Conservation (phyloP, 2,113 vertebrate species). For the Leiothrix lutea region DNA sequence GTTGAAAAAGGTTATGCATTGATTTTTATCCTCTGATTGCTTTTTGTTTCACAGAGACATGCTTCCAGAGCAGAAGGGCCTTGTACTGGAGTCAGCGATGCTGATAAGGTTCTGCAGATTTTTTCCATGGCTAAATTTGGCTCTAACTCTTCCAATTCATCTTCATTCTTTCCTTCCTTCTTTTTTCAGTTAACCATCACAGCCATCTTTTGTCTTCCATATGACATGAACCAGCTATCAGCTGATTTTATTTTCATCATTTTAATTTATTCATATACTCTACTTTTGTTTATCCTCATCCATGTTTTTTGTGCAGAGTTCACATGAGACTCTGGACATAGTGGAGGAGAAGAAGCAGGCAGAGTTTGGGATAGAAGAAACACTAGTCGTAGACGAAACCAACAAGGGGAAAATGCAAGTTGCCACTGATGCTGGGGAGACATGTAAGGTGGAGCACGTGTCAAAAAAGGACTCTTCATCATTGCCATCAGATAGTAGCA, state of each 20-base stretch:
- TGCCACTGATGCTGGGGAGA: constrained; percentile 72
- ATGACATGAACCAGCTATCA: constrained; percentile 72
- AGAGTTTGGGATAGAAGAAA: constrained; percentile 92
- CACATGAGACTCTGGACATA: constrained; percentile 86
- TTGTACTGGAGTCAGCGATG: constrained; percentile 84
- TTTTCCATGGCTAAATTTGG: constrained; percentile 66
- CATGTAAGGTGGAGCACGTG: constrained; percentile 70
- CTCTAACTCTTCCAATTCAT: constrained; percentile 56
- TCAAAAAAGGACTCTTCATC: constrained; percentile 74
- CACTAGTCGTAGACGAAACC: constrained; percentile 85
- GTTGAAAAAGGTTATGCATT: constrained; percentile 64
- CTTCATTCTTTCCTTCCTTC: constrained; percentile 57
- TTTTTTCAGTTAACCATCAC: constrained; percentile 73
- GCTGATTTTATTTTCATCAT: constrained; percentile 72
- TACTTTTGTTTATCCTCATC: constrained; percentile 73
- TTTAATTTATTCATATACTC: constrained; percentile 79
- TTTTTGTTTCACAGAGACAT: constrained; percentile 86
- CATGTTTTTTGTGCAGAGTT: constrained; percentile 84
- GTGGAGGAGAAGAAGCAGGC: constrained; percentile 86
- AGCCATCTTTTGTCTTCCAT: constrained; percentile 68
- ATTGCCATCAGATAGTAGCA: constrained; percentile 84
- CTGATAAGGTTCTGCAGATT: constrained; percentile 87
- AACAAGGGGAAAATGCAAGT: constrained; percentile 77
- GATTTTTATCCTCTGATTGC: constrained; percentile 83
- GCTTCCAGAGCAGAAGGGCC: constrained; percentile 77